Conservation (phyloP, 2,797 vertebrate genomes). For the Labroides dimidiatus region DNA sequence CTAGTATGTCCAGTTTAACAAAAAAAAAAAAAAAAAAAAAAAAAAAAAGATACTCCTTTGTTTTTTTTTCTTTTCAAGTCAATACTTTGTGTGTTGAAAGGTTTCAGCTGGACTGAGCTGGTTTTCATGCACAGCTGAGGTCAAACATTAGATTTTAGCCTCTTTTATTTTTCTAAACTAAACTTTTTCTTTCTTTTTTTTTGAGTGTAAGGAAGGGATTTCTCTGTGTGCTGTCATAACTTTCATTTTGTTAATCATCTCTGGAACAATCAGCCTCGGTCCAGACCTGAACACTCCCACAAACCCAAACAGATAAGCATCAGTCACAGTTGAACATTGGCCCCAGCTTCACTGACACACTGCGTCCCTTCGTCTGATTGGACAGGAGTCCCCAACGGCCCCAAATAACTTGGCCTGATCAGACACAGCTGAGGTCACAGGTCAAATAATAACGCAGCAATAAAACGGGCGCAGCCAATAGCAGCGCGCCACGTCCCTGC, state of each 20-base stretch:
- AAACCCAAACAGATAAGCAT: not conserved
- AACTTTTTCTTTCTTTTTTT: too few relatives aligned
- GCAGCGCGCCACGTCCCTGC: not conserved
- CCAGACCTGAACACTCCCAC: not conserved
- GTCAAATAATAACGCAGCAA: not conserved
- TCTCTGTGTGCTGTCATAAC: not conserved
- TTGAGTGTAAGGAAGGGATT: too few relatives aligned
- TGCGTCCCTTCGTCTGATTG: constrained; percentile 3
- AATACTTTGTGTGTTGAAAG: not conserved
- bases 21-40: not conserved
- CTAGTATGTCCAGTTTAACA: not conserved
- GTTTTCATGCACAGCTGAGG: too few relatives aligned
- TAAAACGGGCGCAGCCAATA: not conserved
- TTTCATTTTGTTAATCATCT: constrained; percentile 10
- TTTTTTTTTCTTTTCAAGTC: too few relatives aligned
- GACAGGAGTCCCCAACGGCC: not conserved
- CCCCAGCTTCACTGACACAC: not conserved
- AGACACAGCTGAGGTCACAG: not conserved
- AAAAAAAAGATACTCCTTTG: not conserved
- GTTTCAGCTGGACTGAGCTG: too few relatives aligned
- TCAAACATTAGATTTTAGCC: too few relatives aligned
- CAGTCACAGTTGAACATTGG: not conserved
- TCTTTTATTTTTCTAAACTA: too few relatives aligned
- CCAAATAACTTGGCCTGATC: not conserved
- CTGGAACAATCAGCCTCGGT: constrained; percentile 8